Evolutionary conservation across 2,113 vertebrate genomes (phyloP), one percentile per base, ranked within the genome.

Genomic region (Xiphophorus couchianus): DNA sequence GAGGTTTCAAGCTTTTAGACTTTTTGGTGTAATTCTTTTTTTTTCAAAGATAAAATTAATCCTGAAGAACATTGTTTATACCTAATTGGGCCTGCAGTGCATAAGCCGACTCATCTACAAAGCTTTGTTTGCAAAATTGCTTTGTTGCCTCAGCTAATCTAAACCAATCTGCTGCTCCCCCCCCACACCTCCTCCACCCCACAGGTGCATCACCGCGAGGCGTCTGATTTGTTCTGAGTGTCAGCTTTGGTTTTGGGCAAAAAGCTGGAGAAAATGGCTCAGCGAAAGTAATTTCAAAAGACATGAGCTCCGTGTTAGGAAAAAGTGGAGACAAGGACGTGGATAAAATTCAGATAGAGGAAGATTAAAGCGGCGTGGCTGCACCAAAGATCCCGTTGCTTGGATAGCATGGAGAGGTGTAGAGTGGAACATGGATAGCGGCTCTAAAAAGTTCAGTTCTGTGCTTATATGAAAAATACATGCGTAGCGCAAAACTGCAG

Each of bases 211-310:
- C 0, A 13, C 27, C 69, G 70, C 51, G 60, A 76, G 82, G 80
- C 74, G 68, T 77, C 67, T 80, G 71, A 83, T 87, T 81, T 84
- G 71, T 84, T 89, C 66, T 27, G 68, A 25, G 65, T 39, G 51
- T 76, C 78, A 69, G 66, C 54, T 84, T 84, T 77, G 25, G 17
- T 82, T 87, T 78, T 29, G 25, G 13, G 0, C 44, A 54, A n/a
- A 79, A 74, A 75, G 62, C 39, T 1, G 28, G 66, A 74, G 84
- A 82, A 86, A 69, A 69, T 48, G 65, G 42, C 58, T 60, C 39
- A 27, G 69, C 51, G 62, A 80, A 74, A 72, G 66, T 74, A 58
- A 86, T 84, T 85, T 76, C 27, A 82, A 76, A 80, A 71, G 86
- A 77, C 76, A 80, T 10, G 7, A 66, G 68, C 31, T 77, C 33